phyloP scores from a whole-genome alignment of 2,797 vertebrate species.

The Mergus octosetaceus region DNA sequence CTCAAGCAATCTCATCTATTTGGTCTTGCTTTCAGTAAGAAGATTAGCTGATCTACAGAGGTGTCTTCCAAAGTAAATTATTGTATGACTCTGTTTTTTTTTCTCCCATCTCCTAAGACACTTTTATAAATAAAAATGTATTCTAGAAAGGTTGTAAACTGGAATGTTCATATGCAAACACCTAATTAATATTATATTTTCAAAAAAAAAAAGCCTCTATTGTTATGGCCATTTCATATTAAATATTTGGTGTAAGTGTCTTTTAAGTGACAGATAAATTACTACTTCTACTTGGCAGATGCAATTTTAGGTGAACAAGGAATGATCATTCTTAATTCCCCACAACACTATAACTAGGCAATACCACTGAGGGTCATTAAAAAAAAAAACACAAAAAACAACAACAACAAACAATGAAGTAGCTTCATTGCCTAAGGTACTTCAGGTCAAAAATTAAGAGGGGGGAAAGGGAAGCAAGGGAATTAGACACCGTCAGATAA shows the following conservation, averaged over 20 bases:
- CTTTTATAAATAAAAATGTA: not conserved
- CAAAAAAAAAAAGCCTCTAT: not conserved
- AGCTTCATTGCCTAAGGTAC: not conserved
- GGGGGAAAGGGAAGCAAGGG: accelerated
- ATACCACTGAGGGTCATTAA: not conserved
- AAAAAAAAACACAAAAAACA: no score
- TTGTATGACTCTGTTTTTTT: not conserved
- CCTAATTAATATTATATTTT: not conserved
- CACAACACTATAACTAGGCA: not conserved
- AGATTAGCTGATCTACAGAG: not conserved
- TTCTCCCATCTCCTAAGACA: not conserved
- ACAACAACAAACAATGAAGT: not conserved
- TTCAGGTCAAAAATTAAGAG: not conserved
- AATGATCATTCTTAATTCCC: not conserved
- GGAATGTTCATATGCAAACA: not conserved
- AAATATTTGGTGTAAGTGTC: not conserved
- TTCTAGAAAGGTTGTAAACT: not conserved
- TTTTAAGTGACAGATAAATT: not conserved
- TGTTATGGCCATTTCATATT: accelerated
- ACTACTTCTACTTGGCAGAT: not conserved
- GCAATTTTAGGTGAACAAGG: not conserved
- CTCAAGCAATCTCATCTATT: not conserved
- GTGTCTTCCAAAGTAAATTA: not conserved
- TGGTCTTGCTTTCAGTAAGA: not conserved
- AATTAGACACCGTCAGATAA: not conserved